These are phyloP conservation scores for Epizoanthus illoricatus DNA, from an alignment of 92 coral and sea anemone genomes.

Conservation along the genomic window DNA sequence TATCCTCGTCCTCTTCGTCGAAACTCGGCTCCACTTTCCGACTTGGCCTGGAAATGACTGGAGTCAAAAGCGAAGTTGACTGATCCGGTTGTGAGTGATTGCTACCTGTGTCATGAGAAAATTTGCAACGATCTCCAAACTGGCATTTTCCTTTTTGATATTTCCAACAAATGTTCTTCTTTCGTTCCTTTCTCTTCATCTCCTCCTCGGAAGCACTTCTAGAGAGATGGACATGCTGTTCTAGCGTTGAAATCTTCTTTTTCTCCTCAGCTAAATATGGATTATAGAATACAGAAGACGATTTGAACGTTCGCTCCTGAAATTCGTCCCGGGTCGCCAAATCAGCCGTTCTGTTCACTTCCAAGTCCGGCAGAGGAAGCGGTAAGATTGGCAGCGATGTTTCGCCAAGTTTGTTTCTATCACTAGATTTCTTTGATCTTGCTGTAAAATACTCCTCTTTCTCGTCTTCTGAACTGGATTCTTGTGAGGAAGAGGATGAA, in stretches of 20 bases:
- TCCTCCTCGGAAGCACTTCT: slow-evolving; percentile 46
- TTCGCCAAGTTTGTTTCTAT: slow-evolving; percentile 1
- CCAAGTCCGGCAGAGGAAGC: slow-evolving; percentile 58
- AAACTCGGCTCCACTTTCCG: slow-evolving; percentile 38
- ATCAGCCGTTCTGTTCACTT: slow-evolving; percentile 43
- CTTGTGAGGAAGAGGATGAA: slow-evolving; percentile 14
- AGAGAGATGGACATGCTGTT: slow-evolving; percentile 87
- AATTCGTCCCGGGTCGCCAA: slow-evolving; percentile 49
- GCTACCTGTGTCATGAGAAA: slow-evolving; percentile 54
- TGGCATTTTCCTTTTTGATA: slow-evolving; percentile 82
- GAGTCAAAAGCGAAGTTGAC: slow-evolving; percentile 20
- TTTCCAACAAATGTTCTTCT: slow-evolving; percentile 72
- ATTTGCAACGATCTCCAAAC: slow-evolving; percentile 70
- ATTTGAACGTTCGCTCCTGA: slow-evolving; percentile 58
- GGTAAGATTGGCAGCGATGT: background rate
- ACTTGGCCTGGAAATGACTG: slow-evolving; percentile 33
- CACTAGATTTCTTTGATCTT: background rate
- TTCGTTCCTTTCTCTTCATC: slow-evolving; percentile 48
- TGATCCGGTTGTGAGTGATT: slow-evolving; percentile 16
- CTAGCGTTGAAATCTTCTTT: slow-evolving; percentile 77
- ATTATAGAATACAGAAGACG: slow-evolving; percentile 85
- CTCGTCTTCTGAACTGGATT: slow-evolving; percentile 27
- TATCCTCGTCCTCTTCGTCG: slow-evolving; percentile 60
- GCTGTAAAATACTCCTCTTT: background rate
- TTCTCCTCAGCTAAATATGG: slow-evolving; percentile 92